Evolutionary conservation across 2,888 invertebrate species (phyloP).

Genomic region (Colostygia pectinataria): DNA sequence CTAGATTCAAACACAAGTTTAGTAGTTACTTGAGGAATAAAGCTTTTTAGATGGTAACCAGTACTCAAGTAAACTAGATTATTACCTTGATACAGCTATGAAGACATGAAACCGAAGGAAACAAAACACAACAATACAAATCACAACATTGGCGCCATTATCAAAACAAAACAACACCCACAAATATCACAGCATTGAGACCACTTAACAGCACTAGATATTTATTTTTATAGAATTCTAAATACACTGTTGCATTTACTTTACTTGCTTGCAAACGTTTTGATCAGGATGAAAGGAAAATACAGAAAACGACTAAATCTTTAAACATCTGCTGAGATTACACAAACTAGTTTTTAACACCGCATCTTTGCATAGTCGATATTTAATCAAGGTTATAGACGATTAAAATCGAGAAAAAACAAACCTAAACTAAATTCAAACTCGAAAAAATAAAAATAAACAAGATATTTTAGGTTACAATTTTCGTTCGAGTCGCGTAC

Average conservation of each 20-base stretch:
- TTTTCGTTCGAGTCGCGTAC: slow-evolving; percentile 5
- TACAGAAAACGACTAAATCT: slow-evolving; percentile 2
- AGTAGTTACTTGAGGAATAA: no score
- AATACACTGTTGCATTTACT: background rate
- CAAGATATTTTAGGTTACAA: slow-evolving; percentile 17
- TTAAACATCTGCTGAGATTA: background rate
- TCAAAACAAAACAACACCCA: background rate
- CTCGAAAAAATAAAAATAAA: slow-evolving; percentile 19
- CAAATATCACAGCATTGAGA: background rate
- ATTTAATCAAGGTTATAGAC: no score
- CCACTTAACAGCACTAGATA: slow-evolving; percentile 1
- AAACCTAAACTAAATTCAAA: background rate
- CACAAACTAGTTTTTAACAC: background rate
- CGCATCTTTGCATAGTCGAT: background rate
- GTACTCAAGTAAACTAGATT: no score
- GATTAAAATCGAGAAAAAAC: no score
- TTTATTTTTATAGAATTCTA: background rate
- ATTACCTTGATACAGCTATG: slow-evolving; percentile 10
- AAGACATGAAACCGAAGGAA: slow-evolving; percentile 11
- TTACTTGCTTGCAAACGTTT: background rate
- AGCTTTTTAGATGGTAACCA: no score
- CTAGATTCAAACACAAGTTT: no score
- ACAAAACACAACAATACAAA: slow-evolving; percentile 7
- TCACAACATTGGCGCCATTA: slow-evolving; percentile 17
- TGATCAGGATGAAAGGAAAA: background rate